These are phyloP conservation scores for Meandrina meandrites DNA, from an alignment of 92 coral and sea anemone genomes.

Conservation along the genomic window DNA sequence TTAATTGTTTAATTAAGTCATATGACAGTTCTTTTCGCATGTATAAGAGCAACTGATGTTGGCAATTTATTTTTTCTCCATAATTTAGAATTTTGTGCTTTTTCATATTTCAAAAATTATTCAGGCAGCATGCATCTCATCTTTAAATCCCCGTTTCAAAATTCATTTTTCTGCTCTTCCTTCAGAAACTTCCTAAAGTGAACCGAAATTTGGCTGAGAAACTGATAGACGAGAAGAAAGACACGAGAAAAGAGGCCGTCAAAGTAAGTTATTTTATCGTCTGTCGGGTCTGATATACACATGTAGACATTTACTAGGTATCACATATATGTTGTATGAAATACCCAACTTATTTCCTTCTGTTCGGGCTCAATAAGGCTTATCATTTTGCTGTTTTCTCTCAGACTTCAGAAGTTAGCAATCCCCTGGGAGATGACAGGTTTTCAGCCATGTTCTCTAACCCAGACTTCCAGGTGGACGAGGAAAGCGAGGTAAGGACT, in stretches of 20 bases:
- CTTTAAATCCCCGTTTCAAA: background rate
- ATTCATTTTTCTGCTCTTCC: background rate
- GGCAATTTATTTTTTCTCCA: background rate
- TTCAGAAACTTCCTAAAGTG: slow-evolving; percentile 84
- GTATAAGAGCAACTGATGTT: background rate
- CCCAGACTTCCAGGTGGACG: slow-evolving; percentile 98
- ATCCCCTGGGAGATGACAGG: slow-evolving; percentile 96
- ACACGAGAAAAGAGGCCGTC: slow-evolving; percentile 21
- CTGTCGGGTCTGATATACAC: background rate
- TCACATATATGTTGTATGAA: background rate
- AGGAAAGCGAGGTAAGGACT: slow-evolving; percentile 87
- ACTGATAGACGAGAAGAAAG: slow-evolving; percentile 69
- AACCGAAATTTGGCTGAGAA: slow-evolving; percentile 91
- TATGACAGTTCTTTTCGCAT: background rate
- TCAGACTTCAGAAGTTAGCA: slow-evolving; percentile 70
- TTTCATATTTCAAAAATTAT: background rate
- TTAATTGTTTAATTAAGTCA: no score
- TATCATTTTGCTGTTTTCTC: background rate
- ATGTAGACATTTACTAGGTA: no score
- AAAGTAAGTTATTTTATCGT: background rate
- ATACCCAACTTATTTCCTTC: background rate
- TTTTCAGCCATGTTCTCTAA: slow-evolving; percentile 97
- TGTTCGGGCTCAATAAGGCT: background rate
- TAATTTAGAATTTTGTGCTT: no score
- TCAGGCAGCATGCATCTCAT: background rate